phyloP scores from a whole-genome alignment of 2,888 invertebrate species.

The Pherbina coryleti region DNA sequence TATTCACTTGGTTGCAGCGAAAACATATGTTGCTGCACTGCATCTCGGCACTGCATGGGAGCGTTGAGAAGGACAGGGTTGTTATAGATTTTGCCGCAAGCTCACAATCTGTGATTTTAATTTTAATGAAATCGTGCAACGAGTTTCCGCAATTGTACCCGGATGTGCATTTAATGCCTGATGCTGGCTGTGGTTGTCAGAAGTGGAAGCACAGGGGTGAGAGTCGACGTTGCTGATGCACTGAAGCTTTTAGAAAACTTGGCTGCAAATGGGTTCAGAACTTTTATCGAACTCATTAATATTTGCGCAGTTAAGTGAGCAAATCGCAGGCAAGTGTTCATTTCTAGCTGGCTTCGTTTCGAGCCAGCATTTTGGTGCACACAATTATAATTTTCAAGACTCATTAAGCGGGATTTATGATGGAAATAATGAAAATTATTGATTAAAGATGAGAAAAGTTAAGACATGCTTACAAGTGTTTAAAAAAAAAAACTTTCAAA shows the following conservation, averaged over 20 bases:
- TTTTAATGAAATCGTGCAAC: constrained; percentile 20
- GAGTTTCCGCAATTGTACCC: constrained; percentile 7
- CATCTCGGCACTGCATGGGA: not conserved
- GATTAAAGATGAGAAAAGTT: too few species aligned
- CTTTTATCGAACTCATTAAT: constrained; percentile 29
- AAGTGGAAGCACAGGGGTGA: not conserved
- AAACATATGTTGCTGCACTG: too few species aligned
- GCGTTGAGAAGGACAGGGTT: too few species aligned
- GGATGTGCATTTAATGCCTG: not conserved
- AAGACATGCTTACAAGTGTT: too few species aligned
- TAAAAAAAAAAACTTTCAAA: too few species aligned
- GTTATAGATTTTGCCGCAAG: not conserved
- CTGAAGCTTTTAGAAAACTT: not conserved
- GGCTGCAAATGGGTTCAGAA: constrained; percentile 2
- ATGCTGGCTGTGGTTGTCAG: not conserved
- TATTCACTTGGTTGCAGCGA: not conserved
- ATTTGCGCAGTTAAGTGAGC: not conserved
- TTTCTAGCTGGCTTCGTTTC: not conserved
- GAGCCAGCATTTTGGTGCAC: not conserved
- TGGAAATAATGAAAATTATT: too few species aligned
- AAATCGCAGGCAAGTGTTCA: not conserved
- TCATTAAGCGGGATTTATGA: too few species aligned
- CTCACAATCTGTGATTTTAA: constrained; percentile 14
- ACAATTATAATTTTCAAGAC: not conserved
- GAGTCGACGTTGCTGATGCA: not conserved